Percentiles rank a stretch among this genome's conserved stretches.
phyloP scores from a whole-genome alignment of 2,888 invertebrate genomes.

The Carabus problematicus region DNA sequence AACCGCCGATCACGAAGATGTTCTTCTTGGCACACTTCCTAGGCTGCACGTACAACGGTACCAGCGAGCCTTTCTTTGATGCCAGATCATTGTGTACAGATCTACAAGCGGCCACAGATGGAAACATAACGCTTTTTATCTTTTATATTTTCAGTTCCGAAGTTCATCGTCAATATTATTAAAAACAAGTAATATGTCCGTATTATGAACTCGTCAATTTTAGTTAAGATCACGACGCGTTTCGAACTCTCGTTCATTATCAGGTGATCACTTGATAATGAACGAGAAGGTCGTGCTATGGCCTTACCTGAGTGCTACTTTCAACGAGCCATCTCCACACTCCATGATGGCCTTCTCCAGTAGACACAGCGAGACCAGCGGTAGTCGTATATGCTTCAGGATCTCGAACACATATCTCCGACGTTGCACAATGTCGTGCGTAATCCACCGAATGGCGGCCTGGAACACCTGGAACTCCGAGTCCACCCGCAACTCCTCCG shows the following conservation, averaged over 20 bases:
- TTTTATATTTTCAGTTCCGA: too few relatives aligned
- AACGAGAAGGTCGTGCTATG: too few relatives aligned
- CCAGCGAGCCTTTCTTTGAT: slow-evolving; percentile 77
- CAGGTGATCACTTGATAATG: too few relatives aligned
- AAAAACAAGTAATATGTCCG: too few relatives aligned
- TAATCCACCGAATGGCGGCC: slow-evolving; percentile 88
- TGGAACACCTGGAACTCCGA: slow-evolving; percentile 88
- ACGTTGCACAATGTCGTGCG: slow-evolving; percentile 78
- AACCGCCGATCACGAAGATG: slow-evolving; percentile 89
- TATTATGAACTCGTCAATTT: too few relatives aligned
- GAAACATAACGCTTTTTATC: too few relatives aligned
- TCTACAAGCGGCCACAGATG: slow-evolving; percentile 71
- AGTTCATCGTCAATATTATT: too few relatives aligned
- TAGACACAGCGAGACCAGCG: slow-evolving; percentile 80
- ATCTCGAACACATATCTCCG: slow-evolving; percentile 87
- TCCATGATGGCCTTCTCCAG: slow-evolving; percentile 79
- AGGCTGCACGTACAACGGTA: slow-evolving; percentile 78
- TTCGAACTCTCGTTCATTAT: too few relatives aligned
- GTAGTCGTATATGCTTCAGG: slow-evolving; percentile 80
- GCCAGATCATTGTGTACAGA: slow-evolving; percentile 81
- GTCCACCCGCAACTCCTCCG: slow-evolving; percentile 87
- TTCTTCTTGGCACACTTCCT: slow-evolving; percentile 86
- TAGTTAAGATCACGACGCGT: too few relatives aligned
- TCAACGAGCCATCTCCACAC: slow-evolving; percentile 81
- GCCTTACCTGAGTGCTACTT: slow-evolving; percentile 59